phyloP scores from a whole-genome alignment of 2,797 vertebrate species.

The Chromobotia macracanthus region DNA sequence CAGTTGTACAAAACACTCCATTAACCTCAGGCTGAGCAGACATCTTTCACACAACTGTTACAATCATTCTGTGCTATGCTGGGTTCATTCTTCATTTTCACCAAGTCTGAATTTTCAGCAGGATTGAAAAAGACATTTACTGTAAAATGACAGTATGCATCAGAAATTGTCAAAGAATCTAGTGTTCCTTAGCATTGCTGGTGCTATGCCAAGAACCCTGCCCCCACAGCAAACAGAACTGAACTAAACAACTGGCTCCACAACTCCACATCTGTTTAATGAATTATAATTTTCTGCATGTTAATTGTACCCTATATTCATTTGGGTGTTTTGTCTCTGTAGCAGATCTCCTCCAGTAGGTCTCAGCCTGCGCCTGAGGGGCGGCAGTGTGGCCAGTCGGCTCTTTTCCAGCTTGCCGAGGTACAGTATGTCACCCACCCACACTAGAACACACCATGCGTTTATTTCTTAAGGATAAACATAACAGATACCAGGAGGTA shows the following conservation, averaged over 20 bases:
- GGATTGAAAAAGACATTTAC: too few species aligned
- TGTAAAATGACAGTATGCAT: too few species aligned
- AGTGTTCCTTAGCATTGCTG: too few species aligned
- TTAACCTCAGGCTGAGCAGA: neutral
- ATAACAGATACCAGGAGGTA: too few species aligned
- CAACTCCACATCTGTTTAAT: neutral
- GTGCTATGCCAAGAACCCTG: too few species aligned
- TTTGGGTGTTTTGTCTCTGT: constrained; percentile 41
- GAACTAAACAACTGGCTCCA: too few species aligned
- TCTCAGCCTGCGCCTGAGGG: constrained; percentile 80
- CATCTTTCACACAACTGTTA: neutral
- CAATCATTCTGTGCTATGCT: neutral
- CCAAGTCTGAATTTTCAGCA: too few species aligned
- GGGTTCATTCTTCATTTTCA: neutral
- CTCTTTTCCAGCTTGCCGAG: constrained; percentile 95
- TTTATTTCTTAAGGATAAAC: neutral
- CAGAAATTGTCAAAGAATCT: too few species aligned
- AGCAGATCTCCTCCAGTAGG: constrained; percentile 82
- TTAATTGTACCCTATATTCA: neutral
- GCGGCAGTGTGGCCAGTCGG: constrained; percentile 89
- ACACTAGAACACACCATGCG: neutral
- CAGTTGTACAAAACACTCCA: constrained; percentile 31
- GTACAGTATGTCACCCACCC: constrained; percentile 70
- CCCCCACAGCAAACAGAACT: too few species aligned
- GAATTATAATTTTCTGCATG: neutral